Evolutionary conservation across 2,113 vertebrate species (phyloP).

Genomic region (Limnothrissa miodon): DNA sequence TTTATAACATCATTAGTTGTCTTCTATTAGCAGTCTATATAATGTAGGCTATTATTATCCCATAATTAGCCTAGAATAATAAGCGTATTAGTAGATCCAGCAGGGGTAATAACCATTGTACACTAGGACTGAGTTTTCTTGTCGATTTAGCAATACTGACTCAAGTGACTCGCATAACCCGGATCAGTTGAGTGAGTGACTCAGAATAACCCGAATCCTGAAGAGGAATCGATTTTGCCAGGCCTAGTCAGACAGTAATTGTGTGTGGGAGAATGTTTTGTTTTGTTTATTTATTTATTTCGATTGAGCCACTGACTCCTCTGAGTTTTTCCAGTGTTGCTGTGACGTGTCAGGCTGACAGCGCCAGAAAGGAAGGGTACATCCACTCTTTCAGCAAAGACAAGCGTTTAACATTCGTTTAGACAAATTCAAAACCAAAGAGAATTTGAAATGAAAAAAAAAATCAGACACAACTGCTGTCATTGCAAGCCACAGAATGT

Average conservation of each 20-base stretch:
- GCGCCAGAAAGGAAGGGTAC: conserved; percentile 15
- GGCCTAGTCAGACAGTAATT: not conserved
- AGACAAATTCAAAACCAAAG: conserved; percentile 18
- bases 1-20: too few species aligned
- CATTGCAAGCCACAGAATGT: conserved; percentile 38
- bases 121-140: too few species aligned
- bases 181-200: too few species aligned
- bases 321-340: not conserved
- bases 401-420: conserved; percentile 31
- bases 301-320: not conserved
- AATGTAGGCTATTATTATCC: too few species aligned
- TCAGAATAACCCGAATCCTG: too few species aligned
- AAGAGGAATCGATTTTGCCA: too few species aligned
- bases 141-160: too few species aligned
- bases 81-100: too few species aligned
- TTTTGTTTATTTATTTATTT: not conserved
- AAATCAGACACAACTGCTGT: conserved; percentile 28
- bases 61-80: too few species aligned
- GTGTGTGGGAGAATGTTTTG: conserved; percentile 7
- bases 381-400: conserved; percentile 30
- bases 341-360: not conserved
- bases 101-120: too few species aligned
- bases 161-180: too few species aligned
- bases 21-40: too few species aligned
- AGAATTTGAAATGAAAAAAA: conserved; percentile 22